These are phyloP conservation scores for Centruroides vittatus DNA, from an alignment of 1,140 invertebrate genomes.

Conservation along the genomic window DNA sequence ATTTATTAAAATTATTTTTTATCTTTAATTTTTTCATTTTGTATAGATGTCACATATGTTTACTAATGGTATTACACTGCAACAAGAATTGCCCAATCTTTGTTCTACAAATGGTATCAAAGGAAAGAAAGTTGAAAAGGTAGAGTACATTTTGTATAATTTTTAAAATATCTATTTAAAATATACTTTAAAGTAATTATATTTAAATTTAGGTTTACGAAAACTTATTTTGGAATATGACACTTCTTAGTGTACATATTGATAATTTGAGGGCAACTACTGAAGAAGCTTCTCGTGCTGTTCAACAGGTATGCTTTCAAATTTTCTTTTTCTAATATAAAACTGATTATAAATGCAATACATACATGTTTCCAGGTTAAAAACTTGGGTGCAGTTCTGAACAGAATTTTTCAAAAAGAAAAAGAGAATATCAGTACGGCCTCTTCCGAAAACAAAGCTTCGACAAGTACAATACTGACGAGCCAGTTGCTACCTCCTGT, in stretches of 20 bases:
- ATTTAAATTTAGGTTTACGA: conserved; percentile 11
- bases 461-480: conserved; percentile 6
- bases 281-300: conserved; percentile 15
- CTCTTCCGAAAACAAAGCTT: neutral
- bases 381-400: conserved; percentile 5
- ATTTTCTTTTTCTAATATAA: too few relatives aligned
- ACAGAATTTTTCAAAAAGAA: conserved; percentile 7
- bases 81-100: neutral
- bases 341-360: too few relatives aligned
- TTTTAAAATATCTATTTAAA: neutral
- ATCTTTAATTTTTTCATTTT: too few relatives aligned
- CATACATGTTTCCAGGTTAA: neutral
- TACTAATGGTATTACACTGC: too few relatives aligned
- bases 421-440: neutral
- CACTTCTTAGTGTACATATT: conserved; percentile 17
- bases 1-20: too few relatives aligned
- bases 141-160: neutral
- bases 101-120: conserved; percentile 5
- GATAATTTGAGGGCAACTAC: conserved; percentile 13
- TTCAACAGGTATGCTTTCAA: conserved; percentile 15
- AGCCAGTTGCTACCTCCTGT: conserved; percentile 22
- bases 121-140: conserved; percentile 19
- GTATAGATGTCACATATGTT: too few relatives aligned
- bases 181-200: neutral
- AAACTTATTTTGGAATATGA: conserved; percentile 21